Conservation (phyloP, 92 coral and sea anemone species). For the Montipora capitata region DNA sequence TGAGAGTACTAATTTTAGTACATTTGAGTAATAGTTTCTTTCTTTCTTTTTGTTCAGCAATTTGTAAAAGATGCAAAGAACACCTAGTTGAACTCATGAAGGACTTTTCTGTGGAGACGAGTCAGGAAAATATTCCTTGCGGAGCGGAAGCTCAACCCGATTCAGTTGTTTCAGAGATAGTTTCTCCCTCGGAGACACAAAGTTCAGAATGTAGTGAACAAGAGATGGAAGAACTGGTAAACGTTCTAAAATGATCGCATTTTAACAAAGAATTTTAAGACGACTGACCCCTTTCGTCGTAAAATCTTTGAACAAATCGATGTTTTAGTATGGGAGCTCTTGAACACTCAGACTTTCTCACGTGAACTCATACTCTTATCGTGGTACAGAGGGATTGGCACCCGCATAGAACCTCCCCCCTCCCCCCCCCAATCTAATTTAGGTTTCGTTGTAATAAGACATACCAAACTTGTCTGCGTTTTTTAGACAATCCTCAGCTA, state of each 20-base stretch:
- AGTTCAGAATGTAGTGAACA: not conserved
- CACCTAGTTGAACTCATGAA: not conserved
- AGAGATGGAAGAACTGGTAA: conserved; percentile 8
- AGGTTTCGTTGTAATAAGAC: too few relatives aligned
- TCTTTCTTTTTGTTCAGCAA: not conserved
- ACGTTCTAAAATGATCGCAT: too few relatives aligned
- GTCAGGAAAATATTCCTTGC: not conserved
- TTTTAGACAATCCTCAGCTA: too few relatives aligned
- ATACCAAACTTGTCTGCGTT: too few relatives aligned
- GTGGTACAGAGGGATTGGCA: too few relatives aligned
- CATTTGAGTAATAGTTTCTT: not conserved
- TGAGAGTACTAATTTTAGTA: not conserved
- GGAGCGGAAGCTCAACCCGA: not conserved
- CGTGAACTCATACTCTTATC: too few relatives aligned
- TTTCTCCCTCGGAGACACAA: not conserved
- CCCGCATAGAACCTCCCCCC: too few relatives aligned
- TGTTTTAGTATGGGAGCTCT: too few relatives aligned
- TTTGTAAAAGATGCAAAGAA: conserved; percentile 7
- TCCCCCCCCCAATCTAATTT: too few relatives aligned
- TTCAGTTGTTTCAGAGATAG: not conserved
- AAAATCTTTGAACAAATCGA: too few relatives aligned
- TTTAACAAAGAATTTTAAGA: not conserved
- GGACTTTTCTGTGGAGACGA: too few relatives aligned
- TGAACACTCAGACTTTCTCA: too few relatives aligned
- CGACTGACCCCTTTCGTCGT: not conserved